Percentiles rank a stretch among this genome's conserved stretches.
Evolutionary conservation across 2,888 invertebrate species (phyloP).

Genomic region (Sepiola atlantica): DNA sequence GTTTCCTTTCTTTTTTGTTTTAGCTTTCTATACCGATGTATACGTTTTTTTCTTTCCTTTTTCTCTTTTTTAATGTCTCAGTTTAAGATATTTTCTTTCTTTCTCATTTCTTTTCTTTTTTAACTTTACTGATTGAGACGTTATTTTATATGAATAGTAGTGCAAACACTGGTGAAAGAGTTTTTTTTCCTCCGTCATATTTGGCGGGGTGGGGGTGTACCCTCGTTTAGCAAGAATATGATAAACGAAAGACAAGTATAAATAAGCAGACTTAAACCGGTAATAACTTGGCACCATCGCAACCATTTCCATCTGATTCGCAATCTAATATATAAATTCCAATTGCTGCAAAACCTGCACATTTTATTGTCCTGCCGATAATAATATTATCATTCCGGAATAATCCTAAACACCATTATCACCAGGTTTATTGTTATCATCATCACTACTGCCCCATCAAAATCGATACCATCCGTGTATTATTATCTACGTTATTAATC

Average conservation of each 20-base stretch:
- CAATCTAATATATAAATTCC: background rate
- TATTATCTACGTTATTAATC: constrained; percentile 9
- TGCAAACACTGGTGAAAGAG: too few relatives aligned
- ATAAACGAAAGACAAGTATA: background rate
- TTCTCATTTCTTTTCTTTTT: too few relatives aligned
- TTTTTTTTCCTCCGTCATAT: too few relatives aligned
- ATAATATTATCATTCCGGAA: background rate
- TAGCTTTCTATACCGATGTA: too few relatives aligned
- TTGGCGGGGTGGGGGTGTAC: too few relatives aligned
- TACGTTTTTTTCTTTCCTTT: too few relatives aligned
- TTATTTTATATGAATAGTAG: too few relatives aligned
- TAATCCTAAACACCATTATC: background rate
- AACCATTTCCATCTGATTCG: background rate
- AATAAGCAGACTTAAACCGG: background rate
- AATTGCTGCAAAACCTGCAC: background rate
- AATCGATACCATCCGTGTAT: background rate
- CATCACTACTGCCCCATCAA: background rate
- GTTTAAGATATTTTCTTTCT: too few relatives aligned
- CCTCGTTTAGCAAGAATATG: background rate
- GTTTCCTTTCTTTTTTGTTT: too few relatives aligned
- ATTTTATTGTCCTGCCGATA: background rate
- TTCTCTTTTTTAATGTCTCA: too few relatives aligned
- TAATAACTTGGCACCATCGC: background rate
- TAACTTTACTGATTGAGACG: too few relatives aligned
- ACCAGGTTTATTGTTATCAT: constrained; percentile 18